Evolutionary conservation across 2,797 vertebrate species (phyloP), one percentile per base, ranked within the genome.

Genomic region (Gadopsis marmoratus): DNA sequence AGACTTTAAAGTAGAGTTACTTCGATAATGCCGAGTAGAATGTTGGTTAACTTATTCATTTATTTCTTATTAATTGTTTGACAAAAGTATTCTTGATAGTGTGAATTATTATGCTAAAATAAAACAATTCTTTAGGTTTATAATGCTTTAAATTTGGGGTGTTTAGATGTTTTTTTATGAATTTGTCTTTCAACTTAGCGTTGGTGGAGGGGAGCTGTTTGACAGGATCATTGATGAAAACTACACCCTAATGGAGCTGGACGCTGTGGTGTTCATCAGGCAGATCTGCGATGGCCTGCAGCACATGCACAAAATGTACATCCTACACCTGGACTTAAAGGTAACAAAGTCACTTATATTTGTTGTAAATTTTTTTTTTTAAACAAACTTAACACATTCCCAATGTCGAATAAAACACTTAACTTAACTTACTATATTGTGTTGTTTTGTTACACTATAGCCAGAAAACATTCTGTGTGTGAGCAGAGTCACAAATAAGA

Each of bases 401-500:
- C 9, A 0, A 37, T 26, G 35, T 53, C 50, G 1, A 58, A 26
- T 29, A 14, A n/a, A 31, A 47, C 10, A 26, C 2, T 48, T 4
- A 9, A 9, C 11, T 70, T 51, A 14, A 48, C 7, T 43, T 19
- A 26, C 26, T 26, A 6, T 2, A 3, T 43, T 17, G 3, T 37
- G 50, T 70, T 70, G 31, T 74, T 74, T 47, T 88, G 21, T 60
- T 55, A 21, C 55, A 75, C 88, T 91, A 84, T 95, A 99, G 98
- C 98, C 98, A 71, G 98, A 99, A 93, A 99, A 99, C 92, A 99
- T 99, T 90, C 92, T 99, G 73, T 99, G 98, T 33, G 97, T 99
- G 90, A 99, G 94, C 94, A 94, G 97, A 94, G 78, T 95, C 86
- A 96, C 97, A 71, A 98, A 97, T 86, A 97, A 98, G 95, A 90